Base-by-base conservation (phyloP, 2,888 invertebrate genomes). In the Drosophila affinis region DNA sequence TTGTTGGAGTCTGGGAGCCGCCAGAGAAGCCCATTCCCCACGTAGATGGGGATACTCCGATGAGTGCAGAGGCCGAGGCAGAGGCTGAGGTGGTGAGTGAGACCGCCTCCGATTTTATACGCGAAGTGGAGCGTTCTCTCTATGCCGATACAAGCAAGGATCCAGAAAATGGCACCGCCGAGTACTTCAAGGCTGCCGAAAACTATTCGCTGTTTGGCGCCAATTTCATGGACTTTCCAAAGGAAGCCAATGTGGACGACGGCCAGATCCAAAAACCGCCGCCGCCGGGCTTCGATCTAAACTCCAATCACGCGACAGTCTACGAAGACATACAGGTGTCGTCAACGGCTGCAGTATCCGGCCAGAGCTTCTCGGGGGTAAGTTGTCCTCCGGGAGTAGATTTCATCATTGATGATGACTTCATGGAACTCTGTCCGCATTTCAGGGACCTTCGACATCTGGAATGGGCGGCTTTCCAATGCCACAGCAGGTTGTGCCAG, bases 161-260 rank as follows among this genome's bases (percentile, higher is more conserved):
- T 68, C 91, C 91, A 18, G 53, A 76, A 6, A 74, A 75, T 17
- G 88, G 81, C 14, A 85, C 81, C 24, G 59, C 68, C 0, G 89
- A 88, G 18, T 90, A 90, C 39, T 86, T 79, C 63, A 83, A 89
- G 70, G 89, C 90, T 0, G 91, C 92, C 7, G 91, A 92, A 65
- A 86, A 89, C 5, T 92, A 91, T 64, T 90, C 90, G 0, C 46
- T 91, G 1, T 78, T 71, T 48, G 90, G 90, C 1, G 80, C 85
- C 12, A 60, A 80, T 14, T 87, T 86, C 62, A 63, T 85, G 0
- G 90, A 90, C 58, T 90, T 90, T 47, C 89, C 89, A 0, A 68
- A 78, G 27, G 83, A 82, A 61, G 2, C 14, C 32, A 32, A 5
- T 1, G 12, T 67, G 46, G 57, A n/a, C 18, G 9, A 48, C 2